Percentiles rank a stretch among this genome's conserved stretches.
These are phyloP conservation scores for Amblyraja radiata DNA, from an alignment of 2,797 vertebrate species.

Conservation along the genomic window DNA sequence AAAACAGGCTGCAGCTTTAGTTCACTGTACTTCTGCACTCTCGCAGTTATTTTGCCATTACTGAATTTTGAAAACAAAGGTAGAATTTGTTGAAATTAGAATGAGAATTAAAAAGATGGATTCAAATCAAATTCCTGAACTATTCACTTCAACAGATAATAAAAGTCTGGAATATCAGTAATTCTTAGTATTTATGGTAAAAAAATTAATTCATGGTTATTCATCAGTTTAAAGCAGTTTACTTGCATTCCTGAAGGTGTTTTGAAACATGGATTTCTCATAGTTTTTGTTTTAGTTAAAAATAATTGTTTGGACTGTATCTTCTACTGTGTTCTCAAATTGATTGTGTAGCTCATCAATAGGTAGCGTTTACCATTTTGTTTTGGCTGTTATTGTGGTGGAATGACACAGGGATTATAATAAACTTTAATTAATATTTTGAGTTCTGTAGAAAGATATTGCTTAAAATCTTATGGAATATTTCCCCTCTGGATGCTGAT, in stretches of 20 bases:
- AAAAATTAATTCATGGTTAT: neutral
- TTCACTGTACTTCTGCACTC: neutral
- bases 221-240: neutral
- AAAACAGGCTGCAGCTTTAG: neutral
- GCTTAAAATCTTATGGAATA: neutral
- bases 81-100: constrained; percentile 20
- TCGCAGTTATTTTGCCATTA: neutral
- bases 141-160: neutral
- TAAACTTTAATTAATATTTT: neutral
- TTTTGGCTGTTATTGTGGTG: neutral
- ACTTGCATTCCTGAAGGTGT: neutral
- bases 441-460: neutral
- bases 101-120: neutral
- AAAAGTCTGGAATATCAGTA: neutral
- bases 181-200: neutral
- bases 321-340: neutral
- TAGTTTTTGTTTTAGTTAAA: neutral
- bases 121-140: neutral
- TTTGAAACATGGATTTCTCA: neutral
- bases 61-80: neutral
- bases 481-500: neutral
- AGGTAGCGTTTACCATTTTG: neutral
- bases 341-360: neutral
- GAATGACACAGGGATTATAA: neutral
- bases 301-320: neutral